Percentiles rank a stretch among this genome's conserved stretches.
phyloP scores from a whole-genome alignment of 2,888 invertebrate genomes.

The Clusia tigrina region DNA sequence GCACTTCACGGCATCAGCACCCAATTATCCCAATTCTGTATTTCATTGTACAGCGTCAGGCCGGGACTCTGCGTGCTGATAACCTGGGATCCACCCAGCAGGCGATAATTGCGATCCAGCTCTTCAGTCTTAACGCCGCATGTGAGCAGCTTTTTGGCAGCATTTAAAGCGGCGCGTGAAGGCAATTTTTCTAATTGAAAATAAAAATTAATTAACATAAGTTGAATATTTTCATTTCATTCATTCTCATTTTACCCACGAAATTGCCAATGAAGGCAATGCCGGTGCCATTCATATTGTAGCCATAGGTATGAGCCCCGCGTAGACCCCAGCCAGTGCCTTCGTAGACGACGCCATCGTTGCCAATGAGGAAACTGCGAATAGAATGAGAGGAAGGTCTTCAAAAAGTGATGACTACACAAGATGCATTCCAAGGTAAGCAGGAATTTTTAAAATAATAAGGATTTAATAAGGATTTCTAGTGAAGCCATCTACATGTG shows the following conservation, averaged over 20 bases:
- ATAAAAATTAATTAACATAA: constrained; percentile 1
- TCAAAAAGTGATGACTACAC: too few species aligned
- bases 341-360: constrained; percentile 73
- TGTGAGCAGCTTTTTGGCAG: constrained; percentile 62
- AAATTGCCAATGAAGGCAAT: constrained; percentile 71
- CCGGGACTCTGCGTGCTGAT: constrained; percentile 66
- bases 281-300: constrained; percentile 70
- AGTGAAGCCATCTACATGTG: too few species aligned
- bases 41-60: constrained; percentile 63
- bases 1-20: constrained; percentile 45
- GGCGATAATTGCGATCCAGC: constrained; percentile 60
- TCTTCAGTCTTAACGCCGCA: constrained; percentile 64
- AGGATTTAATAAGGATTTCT: too few species aligned
- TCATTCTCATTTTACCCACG: constrained; percentile 57
- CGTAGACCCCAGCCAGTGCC: constrained; percentile 71
- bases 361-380: constrained; percentile 70
- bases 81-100: constrained; percentile 66
- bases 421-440: too few species aligned
- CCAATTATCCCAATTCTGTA: constrained; percentile 66
- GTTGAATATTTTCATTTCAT: constrained; percentile 29
- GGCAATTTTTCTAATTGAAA: constrained; percentile 61
- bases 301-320: constrained; percentile 70
- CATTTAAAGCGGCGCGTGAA: constrained; percentile 56
- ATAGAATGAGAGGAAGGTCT: too few species aligned
- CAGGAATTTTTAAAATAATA: too few species aligned